These are phyloP conservation scores for Dendronephthya gigantea DNA, from an alignment of 64 coral and sea anemone genomes.

Conservation along the genomic window DNA sequence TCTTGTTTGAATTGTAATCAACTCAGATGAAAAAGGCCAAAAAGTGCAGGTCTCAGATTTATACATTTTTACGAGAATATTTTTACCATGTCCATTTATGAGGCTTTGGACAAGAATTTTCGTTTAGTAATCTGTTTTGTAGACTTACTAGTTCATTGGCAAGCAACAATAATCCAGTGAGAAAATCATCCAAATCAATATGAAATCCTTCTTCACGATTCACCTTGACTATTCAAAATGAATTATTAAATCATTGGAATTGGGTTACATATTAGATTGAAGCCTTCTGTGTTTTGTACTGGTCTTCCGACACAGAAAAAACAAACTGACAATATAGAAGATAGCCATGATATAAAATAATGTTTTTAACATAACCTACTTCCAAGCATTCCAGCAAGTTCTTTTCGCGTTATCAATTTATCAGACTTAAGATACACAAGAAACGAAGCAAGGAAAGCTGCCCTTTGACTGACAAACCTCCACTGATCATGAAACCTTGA, in stretches of 20 bases:
- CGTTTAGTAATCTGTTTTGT: neutral
- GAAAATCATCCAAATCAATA: slow-evolving; percentile 79
- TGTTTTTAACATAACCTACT: slow-evolving; percentile 24
- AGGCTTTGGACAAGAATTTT: neutral
- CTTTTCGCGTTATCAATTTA: slow-evolving; percentile 53
- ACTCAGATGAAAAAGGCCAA: no score
- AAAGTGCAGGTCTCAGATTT: no score
- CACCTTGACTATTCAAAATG: slow-evolving; percentile 55
- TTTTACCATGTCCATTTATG: neutral
- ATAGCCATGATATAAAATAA: no score
- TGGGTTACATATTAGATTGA: neutral
- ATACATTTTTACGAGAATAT: no score
- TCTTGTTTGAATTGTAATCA: neutral
- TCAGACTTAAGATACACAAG: slow-evolving; percentile 69
- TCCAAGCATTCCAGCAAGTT: slow-evolving; percentile 69
- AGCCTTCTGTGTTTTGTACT: no score
- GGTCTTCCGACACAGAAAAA: no score
- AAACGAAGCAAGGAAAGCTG: slow-evolving; percentile 64
- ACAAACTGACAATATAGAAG: no score
- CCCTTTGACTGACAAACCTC: slow-evolving; percentile 75
- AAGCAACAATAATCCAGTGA: slow-evolving; percentile 63
- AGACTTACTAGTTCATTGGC: slow-evolving; percentile 85
- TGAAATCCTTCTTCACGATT: slow-evolving; percentile 59
- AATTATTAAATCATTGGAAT: neutral
- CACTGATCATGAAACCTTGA: slow-evolving; percentile 91